These are phyloP conservation scores for Antitype chi DNA, from an alignment of 2,888 invertebrate genomes.

Conservation along the genomic window DNA sequence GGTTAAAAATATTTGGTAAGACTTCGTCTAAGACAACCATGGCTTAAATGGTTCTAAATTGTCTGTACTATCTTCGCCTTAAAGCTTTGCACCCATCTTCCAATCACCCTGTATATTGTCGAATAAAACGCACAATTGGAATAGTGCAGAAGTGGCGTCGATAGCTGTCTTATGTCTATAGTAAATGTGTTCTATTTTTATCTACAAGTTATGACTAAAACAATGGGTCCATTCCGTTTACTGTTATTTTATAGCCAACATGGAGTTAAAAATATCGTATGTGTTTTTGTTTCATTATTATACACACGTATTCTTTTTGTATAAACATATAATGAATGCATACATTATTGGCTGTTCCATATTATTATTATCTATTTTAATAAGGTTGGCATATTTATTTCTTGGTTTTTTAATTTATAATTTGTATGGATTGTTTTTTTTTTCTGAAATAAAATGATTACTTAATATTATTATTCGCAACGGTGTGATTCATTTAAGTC, in stretches of 20 bases:
- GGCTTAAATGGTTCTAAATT: too few relatives aligned
- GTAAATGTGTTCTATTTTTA: neutral
- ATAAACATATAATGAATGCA: neutral
- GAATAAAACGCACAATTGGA: neutral
- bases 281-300: neutral
- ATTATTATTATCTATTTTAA: neutral
- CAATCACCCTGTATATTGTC: neutral
- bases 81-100: too few relatives aligned
- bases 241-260: conserved; percentile 4
- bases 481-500: neutral
- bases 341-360: neutral
- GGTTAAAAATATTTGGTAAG: too few relatives aligned
- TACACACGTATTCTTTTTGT: neutral
- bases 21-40: too few relatives aligned
- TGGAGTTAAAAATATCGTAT: neutral
- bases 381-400: neutral
- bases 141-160: neutral
- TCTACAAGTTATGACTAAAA: neutral
- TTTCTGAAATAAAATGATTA: too few relatives aligned
- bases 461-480: neutral
- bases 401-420: too few relatives aligned
- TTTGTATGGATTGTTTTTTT: too few relatives aligned
- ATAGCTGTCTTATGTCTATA: neutral
- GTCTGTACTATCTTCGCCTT: too few relatives aligned
- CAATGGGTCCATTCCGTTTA: conserved; percentile 7